Conservation (phyloP, 2,113 vertebrate genomes). For the Psilopsiagon aurifrons region DNA sequence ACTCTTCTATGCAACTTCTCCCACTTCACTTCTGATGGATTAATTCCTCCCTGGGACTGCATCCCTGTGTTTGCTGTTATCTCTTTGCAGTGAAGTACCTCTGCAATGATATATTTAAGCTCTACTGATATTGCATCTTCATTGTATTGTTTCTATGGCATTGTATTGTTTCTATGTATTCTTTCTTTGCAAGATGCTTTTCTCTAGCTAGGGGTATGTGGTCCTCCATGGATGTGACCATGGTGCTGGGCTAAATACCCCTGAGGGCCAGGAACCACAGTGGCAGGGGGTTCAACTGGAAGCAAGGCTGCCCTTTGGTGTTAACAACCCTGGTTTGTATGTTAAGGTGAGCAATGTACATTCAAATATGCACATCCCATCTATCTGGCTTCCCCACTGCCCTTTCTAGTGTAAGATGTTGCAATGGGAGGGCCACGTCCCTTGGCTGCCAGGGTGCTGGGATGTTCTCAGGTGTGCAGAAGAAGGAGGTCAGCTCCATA, state of each 20-base stretch:
- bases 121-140: background rate
- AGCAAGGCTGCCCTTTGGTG: background rate
- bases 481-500: background rate
- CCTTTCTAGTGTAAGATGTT: background rate
- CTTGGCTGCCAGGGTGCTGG: background rate
- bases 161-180: background rate
- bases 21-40: background rate
- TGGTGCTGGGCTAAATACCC: background rate
- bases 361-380: fast-evolving
- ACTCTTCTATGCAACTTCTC: background rate
- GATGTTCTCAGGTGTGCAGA: background rate
- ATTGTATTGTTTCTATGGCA: background rate
- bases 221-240: fast-evolving
- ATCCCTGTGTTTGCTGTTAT: background rate
- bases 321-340: fast-evolving
- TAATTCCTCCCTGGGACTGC: background rate
- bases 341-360: background rate
- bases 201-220: background rate
- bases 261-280: background rate
- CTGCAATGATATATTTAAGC: background rate
- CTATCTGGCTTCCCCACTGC: background rate
- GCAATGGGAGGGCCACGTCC: background rate
- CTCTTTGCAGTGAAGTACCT: background rate
- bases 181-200: background rate
- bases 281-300: background rate